Percentiles rank a stretch among this genome's conserved stretches.
phyloP scores from a whole-genome alignment of 2,888 invertebrate species.

The Zaprionus obscuricornis region DNA sequence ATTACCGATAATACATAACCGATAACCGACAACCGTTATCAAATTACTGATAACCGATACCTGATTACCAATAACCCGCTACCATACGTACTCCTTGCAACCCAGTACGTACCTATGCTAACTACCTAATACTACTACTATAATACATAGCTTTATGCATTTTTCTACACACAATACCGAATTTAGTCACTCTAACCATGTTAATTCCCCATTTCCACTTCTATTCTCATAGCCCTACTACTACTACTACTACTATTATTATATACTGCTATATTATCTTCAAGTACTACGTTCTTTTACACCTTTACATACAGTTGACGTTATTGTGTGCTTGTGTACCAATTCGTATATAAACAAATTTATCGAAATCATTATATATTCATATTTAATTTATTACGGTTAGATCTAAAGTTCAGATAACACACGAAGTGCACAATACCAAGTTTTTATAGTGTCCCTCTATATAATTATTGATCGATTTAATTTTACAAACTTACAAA shows the following conservation, averaged over 20 bases:
- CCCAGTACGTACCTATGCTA: conserved; percentile 26
- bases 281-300: conserved; percentile 16
- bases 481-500: too few species aligned
- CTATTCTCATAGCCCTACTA: too few species aligned
- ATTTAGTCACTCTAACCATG: conserved; percentile 32
- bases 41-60: too few species aligned
- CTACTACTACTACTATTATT: too few species aligned
- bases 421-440: conserved; percentile 1
- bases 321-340: conserved; percentile 30
- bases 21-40: too few species aligned
- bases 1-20: too few species aligned
- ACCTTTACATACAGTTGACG: conserved; percentile 11
- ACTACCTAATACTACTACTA: too few species aligned
- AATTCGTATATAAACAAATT: too few species aligned
- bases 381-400: conserved; percentile 11
- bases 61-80: conserved; percentile 11
- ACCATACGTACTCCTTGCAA: conserved; percentile 29
- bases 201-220: conserved; percentile 6
- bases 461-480: too few species aligned
- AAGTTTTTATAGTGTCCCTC: too few species aligned
- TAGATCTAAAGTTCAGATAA: conserved; percentile 1
- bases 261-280: too few species aligned
- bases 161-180: conserved; percentile 20
- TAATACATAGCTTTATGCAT: conserved; percentile 22
- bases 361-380: conserved; percentile 4